phyloP scores from a whole-genome alignment of 2,888 invertebrate genomes.

The Noctua janthina region DNA sequence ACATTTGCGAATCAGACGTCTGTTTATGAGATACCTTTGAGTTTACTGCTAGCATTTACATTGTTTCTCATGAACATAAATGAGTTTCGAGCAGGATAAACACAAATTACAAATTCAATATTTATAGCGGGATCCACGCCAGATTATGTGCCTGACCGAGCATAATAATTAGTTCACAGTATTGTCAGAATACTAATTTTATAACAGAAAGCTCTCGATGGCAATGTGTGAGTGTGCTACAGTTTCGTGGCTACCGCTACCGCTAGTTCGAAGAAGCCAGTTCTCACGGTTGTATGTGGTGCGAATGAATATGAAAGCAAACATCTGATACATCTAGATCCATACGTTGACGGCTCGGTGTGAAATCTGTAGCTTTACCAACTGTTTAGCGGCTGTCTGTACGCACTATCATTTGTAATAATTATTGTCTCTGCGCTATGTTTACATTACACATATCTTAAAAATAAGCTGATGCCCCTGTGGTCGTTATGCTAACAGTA shows the following conservation, averaged over 20 bases:
- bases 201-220: constrained; percentile 76
- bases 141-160: constrained; percentile 72
- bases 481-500: constrained; percentile 72
- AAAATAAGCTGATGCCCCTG: constrained; percentile 79
- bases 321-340: constrained; percentile 90
- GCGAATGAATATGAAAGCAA: constrained; percentile 89
- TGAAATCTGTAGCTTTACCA: constrained; percentile 90
- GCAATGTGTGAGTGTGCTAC: constrained; percentile 84
- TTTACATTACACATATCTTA: constrained; percentile 85
- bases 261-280: constrained; percentile 83
- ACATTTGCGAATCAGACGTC: constrained; percentile 44
- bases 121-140: constrained; percentile 70
- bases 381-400: constrained; percentile 88
- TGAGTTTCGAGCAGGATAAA: constrained; percentile 62
- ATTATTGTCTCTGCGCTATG: constrained; percentile 89
- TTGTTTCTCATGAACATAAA: constrained; percentile 61
- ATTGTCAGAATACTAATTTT: constrained; percentile 82
- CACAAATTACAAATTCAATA: constrained; percentile 70
- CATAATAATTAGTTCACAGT: constrained; percentile 84
- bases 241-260: constrained; percentile 86
- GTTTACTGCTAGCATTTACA: constrained; percentile 61
- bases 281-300: constrained; percentile 88
- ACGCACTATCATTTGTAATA: constrained; percentile 90
- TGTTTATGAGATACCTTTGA: constrained; percentile 61
- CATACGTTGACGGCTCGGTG: constrained; percentile 90